Evolutionary conservation across 2,113 vertebrate species (phyloP), one percentile per base, ranked within the genome.

Genomic region (Prinia subflava): DNA sequence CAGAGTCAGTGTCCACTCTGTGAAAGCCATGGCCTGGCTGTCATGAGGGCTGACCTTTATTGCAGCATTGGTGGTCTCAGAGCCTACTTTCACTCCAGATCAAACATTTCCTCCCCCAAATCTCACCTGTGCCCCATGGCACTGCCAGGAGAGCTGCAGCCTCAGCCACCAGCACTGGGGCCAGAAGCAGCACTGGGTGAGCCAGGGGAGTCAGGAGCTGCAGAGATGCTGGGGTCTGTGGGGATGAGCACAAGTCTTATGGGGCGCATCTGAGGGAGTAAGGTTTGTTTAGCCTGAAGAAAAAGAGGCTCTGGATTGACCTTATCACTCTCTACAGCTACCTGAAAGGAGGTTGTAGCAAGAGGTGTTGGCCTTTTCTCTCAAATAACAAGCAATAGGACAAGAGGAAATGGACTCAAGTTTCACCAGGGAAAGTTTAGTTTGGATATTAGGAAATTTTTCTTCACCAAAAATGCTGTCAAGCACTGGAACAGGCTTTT

Each of bases 61-160:
- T 50, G 41, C 30, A 50, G 42, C 0, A 0, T 3, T 24, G 39
- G 20, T 7, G 9, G 9, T 50, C 44, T 55, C 53, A 37, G 67
- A 90, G 13, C 42, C 8, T 41, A 8, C 37, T 21, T 79, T 84
- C 37, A 59, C 23, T 83, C 53, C 13, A 57, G 37, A 76, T 22
- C 53, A 31, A 73, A 50, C 2, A 4, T 63, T 83, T 47, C 71
- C 33, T 82, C 13, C 13, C 39, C 7, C 0, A 1, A 28, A 10
- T 14, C 39, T 28, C 23, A 44, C 18, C 47, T 52, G 24, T 56
- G 80, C 28, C 53, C 53, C 46, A 37, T 25, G 19, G 46, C 69
- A 47, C 37, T 19, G 46, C 44, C 33, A 12, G 5, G 15, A 56
- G 9, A 63, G 12, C 39, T 21, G 56, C 71, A 39, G 46, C 22